Conservation (phyloP, 2,888 invertebrate genomes). For the Amiota mariae region DNA sequence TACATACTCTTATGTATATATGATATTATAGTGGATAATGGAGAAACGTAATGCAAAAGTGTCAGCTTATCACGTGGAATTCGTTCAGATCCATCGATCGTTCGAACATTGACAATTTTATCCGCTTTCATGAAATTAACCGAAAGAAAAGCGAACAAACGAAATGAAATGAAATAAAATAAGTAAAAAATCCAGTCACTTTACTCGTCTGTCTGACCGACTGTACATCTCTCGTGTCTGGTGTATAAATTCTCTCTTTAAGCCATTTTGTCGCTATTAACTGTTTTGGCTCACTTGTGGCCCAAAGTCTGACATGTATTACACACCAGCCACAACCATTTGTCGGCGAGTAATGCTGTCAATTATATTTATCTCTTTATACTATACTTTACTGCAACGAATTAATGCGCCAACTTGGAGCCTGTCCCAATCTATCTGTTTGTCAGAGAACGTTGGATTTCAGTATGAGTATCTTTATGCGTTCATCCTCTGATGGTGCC, state of each 20-base stretch:
- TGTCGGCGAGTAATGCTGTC: conserved; percentile 18
- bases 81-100: not conserved
- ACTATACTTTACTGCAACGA: not conserved
- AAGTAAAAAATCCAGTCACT: not conserved
- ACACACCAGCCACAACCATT: conserved; percentile 14
- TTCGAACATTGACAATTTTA: conserved; percentile 18
- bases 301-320: conserved; percentile 3
- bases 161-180: not conserved
- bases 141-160: not conserved
- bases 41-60: conserved; percentile 2
- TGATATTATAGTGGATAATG: too few relatives aligned
- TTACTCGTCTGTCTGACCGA: not conserved
- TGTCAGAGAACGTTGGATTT: not conserved
- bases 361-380: conserved; percentile 27
- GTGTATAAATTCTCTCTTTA: not conserved
- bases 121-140: conserved; percentile 14
- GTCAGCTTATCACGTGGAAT: conserved; percentile 25
- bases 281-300: not conserved
- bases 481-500: too few relatives aligned
- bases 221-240: not conserved
- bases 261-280: not conserved
- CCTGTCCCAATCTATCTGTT: conserved; percentile 8
- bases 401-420: conserved; percentile 2
- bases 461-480: too few relatives aligned
- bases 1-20: not conserved